phyloP scores from a whole-genome alignment of 2,113 vertebrate species.

The Corydoras sp. region DNA sequence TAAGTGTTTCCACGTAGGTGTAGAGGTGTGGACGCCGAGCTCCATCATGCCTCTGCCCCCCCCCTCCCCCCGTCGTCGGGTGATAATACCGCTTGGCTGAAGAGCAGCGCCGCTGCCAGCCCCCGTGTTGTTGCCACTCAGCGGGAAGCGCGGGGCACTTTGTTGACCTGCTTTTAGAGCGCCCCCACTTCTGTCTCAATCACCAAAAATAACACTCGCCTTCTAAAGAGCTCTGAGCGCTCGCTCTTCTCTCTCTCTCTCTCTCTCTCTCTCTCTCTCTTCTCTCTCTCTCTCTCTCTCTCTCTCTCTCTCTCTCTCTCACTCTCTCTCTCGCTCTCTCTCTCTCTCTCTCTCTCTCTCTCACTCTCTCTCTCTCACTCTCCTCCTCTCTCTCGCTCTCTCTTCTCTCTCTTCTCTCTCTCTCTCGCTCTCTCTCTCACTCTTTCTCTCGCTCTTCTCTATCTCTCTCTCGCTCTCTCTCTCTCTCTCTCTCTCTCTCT shows the following conservation, averaged over 20 bases:
- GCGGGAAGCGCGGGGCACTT: slow-evolving; percentile 60
- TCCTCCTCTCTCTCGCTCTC: no score
- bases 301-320: no score
- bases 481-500: no score
- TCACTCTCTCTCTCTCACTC: no score
- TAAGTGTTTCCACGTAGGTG: no score
- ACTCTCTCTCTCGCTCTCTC: no score
- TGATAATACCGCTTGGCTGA: slow-evolving; percentile 47
- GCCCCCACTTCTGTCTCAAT: slow-evolving; percentile 65
- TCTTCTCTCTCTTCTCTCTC: no score
- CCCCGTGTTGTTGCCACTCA: slow-evolving; percentile 55
- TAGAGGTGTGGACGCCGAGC: slow-evolving; percentile 29
- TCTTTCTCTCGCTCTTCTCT: no score
- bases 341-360: no score
- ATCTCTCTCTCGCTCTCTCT: no score
- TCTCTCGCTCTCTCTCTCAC: no score
- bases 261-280: background rate
- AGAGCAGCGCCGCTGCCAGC: slow-evolving; percentile 50
- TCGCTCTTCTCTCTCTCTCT: slow-evolving; percentile 23
- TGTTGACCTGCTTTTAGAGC: slow-evolving; percentile 65
- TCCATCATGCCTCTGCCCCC: slow-evolving; percentile 9
- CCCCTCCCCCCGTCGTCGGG: slow-evolving; percentile 21
- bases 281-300: background rate
- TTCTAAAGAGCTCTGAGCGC: slow-evolving; percentile 57
- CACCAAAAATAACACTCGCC: slow-evolving; percentile 70